phyloP scores from a whole-genome alignment of 2,113 vertebrate species.

The Pardalotus punctatus region DNA sequence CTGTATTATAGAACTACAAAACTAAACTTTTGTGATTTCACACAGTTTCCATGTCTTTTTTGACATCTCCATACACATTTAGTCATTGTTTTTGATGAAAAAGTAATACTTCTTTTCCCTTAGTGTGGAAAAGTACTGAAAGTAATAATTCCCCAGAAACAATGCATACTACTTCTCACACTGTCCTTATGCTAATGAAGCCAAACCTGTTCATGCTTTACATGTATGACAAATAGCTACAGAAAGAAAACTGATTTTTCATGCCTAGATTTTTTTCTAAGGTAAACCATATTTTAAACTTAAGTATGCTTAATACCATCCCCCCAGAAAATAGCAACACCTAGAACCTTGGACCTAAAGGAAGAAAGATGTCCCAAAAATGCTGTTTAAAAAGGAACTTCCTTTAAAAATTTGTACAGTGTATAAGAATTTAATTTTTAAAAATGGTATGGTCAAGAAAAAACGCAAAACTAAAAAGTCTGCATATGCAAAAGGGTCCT shows the following conservation, averaged over 20 bases:
- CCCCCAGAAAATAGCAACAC: background rate
- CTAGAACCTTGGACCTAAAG: background rate
- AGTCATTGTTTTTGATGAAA: background rate
- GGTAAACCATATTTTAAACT: background rate
- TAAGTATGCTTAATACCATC: background rate
- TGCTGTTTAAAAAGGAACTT: background rate
- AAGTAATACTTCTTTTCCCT: background rate
- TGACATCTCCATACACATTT: background rate
- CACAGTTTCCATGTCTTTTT: background rate
- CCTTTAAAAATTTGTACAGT: background rate
- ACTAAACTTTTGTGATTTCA: background rate
- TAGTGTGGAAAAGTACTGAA: background rate
- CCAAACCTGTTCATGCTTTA: background rate
- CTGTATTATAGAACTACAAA: background rate
- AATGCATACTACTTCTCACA: background rate
- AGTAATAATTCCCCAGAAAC: background rate
- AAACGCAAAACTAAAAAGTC: background rate
- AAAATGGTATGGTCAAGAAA: background rate
- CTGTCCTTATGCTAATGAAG: background rate
- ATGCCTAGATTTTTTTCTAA: background rate
- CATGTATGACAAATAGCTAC: background rate
- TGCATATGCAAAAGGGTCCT: background rate
- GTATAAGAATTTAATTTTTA: background rate
- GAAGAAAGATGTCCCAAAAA: background rate
- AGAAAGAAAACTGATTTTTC: background rate